These are phyloP conservation scores for Catagonus wagneri DNA, from an alignment of 2,113 vertebrate genomes.

Conservation along the genomic window DNA sequence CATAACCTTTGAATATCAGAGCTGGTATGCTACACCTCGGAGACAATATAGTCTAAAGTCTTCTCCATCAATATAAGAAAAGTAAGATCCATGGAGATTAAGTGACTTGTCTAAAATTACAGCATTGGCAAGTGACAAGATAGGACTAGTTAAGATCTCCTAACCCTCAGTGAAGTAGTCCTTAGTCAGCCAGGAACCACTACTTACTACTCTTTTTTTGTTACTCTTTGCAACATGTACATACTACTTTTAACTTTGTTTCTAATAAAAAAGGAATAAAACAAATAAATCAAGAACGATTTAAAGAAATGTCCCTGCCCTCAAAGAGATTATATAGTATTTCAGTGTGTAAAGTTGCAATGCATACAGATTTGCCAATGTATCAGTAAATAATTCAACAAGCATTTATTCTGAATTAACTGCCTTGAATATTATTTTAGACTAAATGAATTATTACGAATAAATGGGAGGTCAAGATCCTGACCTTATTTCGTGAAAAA, in stretches of 20 bases:
- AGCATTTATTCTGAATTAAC: constrained; percentile 11
- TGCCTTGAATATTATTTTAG: neutral
- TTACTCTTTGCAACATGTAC: neutral
- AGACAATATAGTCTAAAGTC: neutral
- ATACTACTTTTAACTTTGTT: neutral
- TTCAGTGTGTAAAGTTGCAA: neutral
- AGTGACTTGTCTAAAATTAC: neutral
- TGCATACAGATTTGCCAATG: neutral
- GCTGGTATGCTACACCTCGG: neutral
- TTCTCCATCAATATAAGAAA: neutral
- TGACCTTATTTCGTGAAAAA: neutral
- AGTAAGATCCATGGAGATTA: neutral
- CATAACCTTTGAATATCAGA: neutral
- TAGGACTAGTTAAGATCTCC: neutral
- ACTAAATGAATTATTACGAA: neutral
- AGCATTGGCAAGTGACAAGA: neutral
- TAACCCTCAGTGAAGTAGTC: neutral
- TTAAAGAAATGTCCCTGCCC: neutral
- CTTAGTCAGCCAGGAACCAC: neutral
- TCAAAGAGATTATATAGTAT: neutral
- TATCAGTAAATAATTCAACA: neutral
- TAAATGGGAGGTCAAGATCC: neutral
- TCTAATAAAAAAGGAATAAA: constrained; percentile 33
- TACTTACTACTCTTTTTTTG: neutral
- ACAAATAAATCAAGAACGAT: neutral